Evolutionary conservation across 2,797 vertebrate species (phyloP), one percentile per base, ranked within the genome.

Genomic region (Epinephelus coioides): DNA sequence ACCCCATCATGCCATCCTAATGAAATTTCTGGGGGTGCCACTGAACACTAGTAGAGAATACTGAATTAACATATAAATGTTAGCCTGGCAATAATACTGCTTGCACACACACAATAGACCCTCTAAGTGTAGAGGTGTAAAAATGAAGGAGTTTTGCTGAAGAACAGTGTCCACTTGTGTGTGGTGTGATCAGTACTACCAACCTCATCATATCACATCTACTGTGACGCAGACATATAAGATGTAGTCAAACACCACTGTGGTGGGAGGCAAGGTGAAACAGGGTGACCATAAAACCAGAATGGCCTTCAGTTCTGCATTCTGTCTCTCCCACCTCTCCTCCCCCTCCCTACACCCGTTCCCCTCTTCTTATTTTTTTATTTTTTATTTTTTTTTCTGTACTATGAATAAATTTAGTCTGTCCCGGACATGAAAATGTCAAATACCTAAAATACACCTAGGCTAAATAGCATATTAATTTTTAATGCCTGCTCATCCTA

Each of bases 381-480:
- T 83, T 85, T 87, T 87, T 85, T 88, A 67, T n/a, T 89, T 94
- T 94, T 92, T 91, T 94, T 93, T 92, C 88, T 91, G 89, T 93
- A 94, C 95, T 94, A 95, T 95, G 95, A 96, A 96, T 96, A 96
- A 95, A 96, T 96, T 95, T 89, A 95, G 95, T 94, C 94, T 93
- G 94, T 96, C 95, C 95, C 93, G 94, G 95, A 96, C 96, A 96
- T 96, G 96, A 96, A 96, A 96, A 96, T 96, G 96, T 96, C 95
- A 96, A 96, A 96, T 95, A 96, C 95, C 95, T 96, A 96, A 96
- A 96, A 96, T 96, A 96, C 96, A 96, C 95, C 95, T 95, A 95
- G 95, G 95, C 95, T 96, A 96, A 96, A 96, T 96, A 96, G 95
- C 95, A 94, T 96, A 96, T 96, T 95, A 96, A 96, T 96, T 95